Base-by-base conservation (phyloP, 2,888 invertebrate genomes). In the Tuta absoluta region DNA sequence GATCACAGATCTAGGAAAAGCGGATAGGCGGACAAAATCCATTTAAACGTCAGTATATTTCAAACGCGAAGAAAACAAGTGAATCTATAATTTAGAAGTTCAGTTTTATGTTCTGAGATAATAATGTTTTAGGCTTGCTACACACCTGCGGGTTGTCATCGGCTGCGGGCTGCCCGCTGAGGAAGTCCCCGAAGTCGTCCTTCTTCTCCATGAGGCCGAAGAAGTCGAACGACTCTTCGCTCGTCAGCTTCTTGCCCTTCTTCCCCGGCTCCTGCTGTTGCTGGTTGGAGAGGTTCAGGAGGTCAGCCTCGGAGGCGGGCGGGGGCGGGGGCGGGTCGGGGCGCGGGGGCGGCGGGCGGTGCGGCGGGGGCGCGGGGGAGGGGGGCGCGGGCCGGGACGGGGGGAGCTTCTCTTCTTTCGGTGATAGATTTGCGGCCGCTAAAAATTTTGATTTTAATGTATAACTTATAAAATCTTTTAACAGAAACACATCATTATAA, bases 191-290 rank as follows among this genome's bases (percentile, higher is more conserved):
- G 63, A 92, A 92, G 10, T 91, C 91, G 63, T 90, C 91, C 53
- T 75, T 84, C 85, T 93, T 96, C 94, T 81, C 91, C 90, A 86
- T 85, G 85, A 90, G 83, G n/a, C 91, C 91, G 68, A 92, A 92
- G 81, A 92, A 91, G 67, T 95, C 95, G 53, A 94, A 93, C 0
- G 93, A 92, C 76, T 92, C 93, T 33, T 85, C 85, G 65, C 73
- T 84, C 69, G 86, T 85, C 21, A 89, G 64, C 63, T 87, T 86
- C 63, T 77, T 81, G 65, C 81, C 82, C 0, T 76, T 68, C 61
- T 70, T 81, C 0, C 76, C 68, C 61, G 69, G 37, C 14, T 24
- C 12, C 24, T 58, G 66, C 0, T 68, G 66, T 19, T 71, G 61
- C 14, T 72, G 67, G n/a, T 69, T 57, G 72, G 70, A 75, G 0